phyloP scores from a whole-genome alignment of 2,113 vertebrate genomes.

The Cranoglanis bouderius region DNA sequence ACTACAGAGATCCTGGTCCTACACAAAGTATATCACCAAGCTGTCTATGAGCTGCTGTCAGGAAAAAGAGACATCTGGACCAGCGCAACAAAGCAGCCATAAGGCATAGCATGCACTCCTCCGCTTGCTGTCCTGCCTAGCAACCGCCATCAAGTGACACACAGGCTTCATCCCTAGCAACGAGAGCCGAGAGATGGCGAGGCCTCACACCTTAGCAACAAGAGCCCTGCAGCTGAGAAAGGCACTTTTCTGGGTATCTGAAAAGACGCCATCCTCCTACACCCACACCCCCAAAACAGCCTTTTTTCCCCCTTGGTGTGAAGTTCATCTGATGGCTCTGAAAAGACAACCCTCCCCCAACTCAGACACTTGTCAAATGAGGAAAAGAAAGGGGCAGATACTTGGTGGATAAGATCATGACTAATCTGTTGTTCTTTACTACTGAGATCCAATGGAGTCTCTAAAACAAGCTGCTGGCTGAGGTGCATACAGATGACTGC shows the following conservation, averaged over 20 bases:
- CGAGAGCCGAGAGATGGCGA: conserved; percentile 55
- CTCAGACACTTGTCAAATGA: conserved; percentile 78
- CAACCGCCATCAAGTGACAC: conserved; percentile 67
- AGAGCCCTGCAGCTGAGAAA: conserved; percentile 52
- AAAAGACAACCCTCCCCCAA: conserved; percentile 75
- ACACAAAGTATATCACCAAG: conserved; percentile 51
- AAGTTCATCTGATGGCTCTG: conserved; percentile 77
- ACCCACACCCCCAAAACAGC: conserved; percentile 11
- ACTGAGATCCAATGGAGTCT: conserved; percentile 70
- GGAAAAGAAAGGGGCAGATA: conserved; percentile 78
- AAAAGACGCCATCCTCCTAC: conserved; percentile 62
- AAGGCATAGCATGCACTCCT: conserved; percentile 65
- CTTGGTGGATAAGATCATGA: conserved; percentile 82
- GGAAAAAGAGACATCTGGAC: conserved; percentile 71
- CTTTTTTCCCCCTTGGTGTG: conserved; percentile 73
- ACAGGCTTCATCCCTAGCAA: conserved; percentile 60
- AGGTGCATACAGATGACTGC: conserved; percentile 55
- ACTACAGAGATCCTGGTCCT: conserved; percentile 49
- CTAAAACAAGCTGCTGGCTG: conserved; percentile 72
- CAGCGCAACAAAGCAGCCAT: conserved; percentile 64
- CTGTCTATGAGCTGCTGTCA: conserved; percentile 66
- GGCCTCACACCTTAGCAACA: conserved; percentile 60
- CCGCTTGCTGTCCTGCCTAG: conserved; percentile 70
- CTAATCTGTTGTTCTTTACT: conserved; percentile 80
- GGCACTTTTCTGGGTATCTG: conserved; percentile 67